A percentile compares a stretch with the other conserved stretches of the same genome.
Evolutionary conservation across 2,888 invertebrate genomes (phyloP).

Genomic region (Nemoura dubitans): DNA sequence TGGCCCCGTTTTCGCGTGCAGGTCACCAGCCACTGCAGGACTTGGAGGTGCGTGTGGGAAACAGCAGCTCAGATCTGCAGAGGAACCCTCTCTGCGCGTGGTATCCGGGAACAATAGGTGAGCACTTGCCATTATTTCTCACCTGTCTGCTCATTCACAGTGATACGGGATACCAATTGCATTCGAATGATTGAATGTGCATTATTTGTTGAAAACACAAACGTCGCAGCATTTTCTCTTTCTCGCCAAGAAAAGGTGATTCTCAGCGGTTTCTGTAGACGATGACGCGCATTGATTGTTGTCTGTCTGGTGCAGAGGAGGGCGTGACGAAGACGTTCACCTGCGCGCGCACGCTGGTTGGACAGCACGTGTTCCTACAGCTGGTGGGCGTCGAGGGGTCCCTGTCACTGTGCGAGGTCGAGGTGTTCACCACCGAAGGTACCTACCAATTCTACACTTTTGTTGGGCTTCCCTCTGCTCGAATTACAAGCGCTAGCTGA

Average conservation of each 20-base stretch:
- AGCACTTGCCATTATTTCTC: conserved; percentile 55
- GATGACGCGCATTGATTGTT: too few species aligned
- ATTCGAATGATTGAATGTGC: not conserved
- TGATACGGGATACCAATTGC: not conserved
- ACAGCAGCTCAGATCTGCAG: conserved; percentile 86
- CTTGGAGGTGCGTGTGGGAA: conserved; percentile 89
- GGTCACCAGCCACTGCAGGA: conserved; percentile 90
- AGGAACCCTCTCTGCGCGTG: conserved; percentile 91
- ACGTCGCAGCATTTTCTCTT: not conserved
- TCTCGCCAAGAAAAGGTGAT: too few species aligned
- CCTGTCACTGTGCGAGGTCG: conserved; percentile 89
- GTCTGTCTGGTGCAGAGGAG: conserved; percentile 70
- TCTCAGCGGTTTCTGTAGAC: not conserved
- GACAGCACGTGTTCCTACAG: conserved; percentile 89
- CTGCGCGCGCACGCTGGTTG: conserved; percentile 84
- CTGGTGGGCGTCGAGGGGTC: conserved; percentile 91
- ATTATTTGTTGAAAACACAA: not conserved
- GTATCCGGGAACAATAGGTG: conserved; percentile 90
- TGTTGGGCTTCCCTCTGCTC: too few species aligned
- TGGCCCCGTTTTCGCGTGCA: conserved; percentile 55
- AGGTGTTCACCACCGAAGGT: conserved; percentile 92
- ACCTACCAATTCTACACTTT: conserved; percentile 52
- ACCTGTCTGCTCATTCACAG: not conserved
- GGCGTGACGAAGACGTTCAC: conserved; percentile 91
- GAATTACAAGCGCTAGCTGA: too few species aligned